phyloP scores from a whole-genome alignment of 2,797 vertebrate genomes.

The Sandelia bainsii region DNA sequence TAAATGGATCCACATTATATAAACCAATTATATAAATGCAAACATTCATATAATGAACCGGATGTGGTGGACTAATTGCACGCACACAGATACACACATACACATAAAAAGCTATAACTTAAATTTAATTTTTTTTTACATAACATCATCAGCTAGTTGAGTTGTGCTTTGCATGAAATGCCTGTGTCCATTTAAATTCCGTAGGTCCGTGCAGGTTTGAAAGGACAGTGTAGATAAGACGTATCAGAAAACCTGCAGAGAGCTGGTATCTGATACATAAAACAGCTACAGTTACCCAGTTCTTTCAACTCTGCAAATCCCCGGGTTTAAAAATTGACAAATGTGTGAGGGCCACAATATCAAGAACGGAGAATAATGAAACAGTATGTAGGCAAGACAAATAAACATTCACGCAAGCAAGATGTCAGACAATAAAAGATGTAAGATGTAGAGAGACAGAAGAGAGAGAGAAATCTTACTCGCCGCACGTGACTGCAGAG shows the following conservation, averaged over 20 bases:
- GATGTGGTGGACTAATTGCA: constrained; percentile 20
- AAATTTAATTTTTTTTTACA: too few species aligned
- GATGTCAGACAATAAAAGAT: constrained; percentile 52
- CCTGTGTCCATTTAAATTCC: constrained; percentile 29
- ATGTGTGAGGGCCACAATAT: constrained; percentile 29
- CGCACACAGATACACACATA: constrained; percentile 9
- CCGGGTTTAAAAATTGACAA: constrained; percentile 25
- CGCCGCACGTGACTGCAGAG: constrained; percentile 78
- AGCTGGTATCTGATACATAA: constrained; percentile 36
- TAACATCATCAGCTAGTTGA: constrained; percentile 21
- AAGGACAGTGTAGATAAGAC: constrained; percentile 56
- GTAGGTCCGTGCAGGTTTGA: constrained; percentile 75
- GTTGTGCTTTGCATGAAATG: constrained; percentile 58
- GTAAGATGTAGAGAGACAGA: constrained; percentile 49
- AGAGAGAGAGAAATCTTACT: constrained; percentile 84
- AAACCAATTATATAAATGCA: constrained; percentile 59
- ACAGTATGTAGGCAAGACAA: constrained; percentile 40
- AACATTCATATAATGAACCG: constrained; percentile 42
- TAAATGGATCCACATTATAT: constrained; percentile 48
- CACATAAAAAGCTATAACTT: constrained; percentile 3
- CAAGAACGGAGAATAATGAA: constrained; percentile 38
- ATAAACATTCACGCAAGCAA: constrained; percentile 53
- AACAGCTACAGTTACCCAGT: constrained; percentile 45
- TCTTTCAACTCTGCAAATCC: constrained; percentile 70
- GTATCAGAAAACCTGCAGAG: constrained; percentile 54